Conservation (phyloP, 2,113 vertebrate genomes). For the Ardeotis arabs region DNA sequence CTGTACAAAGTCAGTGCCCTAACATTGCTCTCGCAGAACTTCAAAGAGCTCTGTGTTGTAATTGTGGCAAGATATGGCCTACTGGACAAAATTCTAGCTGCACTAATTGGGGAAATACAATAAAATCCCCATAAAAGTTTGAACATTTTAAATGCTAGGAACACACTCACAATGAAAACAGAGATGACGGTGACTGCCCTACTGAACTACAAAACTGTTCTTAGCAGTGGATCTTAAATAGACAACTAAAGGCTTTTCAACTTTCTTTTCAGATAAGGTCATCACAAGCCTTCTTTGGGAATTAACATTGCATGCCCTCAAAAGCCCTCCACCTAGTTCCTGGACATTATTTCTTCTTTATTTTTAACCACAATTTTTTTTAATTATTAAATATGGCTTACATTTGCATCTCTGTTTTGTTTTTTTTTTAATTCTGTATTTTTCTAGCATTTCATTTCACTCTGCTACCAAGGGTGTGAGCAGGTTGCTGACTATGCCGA, state of each 20-base stretch:
- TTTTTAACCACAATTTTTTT: not conserved
- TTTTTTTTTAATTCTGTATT: not conserved
- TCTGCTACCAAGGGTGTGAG: not conserved
- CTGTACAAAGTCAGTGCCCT: not conserved
- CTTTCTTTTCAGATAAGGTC: not conserved
- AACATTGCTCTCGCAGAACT: not conserved
- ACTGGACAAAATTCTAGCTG: not conserved
- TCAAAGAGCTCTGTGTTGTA: not conserved
- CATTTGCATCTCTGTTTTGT: not conserved
- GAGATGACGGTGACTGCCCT: not conserved
- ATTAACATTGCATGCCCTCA: not conserved
- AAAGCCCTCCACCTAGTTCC: not conserved
- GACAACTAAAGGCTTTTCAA: not conserved
- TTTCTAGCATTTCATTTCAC: not conserved
- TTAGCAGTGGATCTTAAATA: not conserved
- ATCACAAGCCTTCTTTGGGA: not conserved
- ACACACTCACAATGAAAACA: not conserved
- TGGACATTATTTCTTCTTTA: not conserved
- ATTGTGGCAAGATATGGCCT: not conserved
- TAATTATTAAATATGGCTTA: not conserved
- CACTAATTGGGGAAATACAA: constrained; percentile 15
- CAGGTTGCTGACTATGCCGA: constrained; percentile 27
- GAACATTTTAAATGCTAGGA: constrained; percentile 46
- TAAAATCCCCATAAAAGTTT: not conserved
- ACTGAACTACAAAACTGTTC: not conserved